Conservation (phyloP, 2,888 invertebrate species). For the Hartigia nigra region DNA sequence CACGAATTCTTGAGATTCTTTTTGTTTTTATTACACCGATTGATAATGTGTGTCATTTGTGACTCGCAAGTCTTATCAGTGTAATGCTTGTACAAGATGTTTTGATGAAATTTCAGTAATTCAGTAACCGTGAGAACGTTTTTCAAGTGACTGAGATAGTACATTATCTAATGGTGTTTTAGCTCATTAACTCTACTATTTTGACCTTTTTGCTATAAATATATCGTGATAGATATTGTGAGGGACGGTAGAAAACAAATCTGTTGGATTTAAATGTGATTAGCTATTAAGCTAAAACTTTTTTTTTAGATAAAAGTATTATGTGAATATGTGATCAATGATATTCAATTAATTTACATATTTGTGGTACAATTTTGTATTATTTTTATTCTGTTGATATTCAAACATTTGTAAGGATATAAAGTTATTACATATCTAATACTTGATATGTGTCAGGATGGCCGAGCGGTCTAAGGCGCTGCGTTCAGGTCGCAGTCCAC, state of each 20-base stretch:
- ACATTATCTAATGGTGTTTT: not conserved
- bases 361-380: not conserved
- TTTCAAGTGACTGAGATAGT: not conserved
- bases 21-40: not conserved
- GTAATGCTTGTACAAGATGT: not conserved
- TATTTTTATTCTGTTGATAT: not conserved
- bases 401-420: not conserved
- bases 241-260: not conserved
- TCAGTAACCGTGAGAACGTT: not conserved
- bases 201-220: not conserved
- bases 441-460: conserved; percentile 74
- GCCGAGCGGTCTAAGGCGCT: conserved; percentile 93
- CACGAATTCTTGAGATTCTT: not conserved
- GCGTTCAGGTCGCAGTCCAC: conserved; percentile 84
- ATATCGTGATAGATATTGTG: not conserved
- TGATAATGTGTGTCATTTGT: not conserved
- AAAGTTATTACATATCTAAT: not conserved
- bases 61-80: not conserved
- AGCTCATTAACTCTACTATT: not conserved
- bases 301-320: not conserved
- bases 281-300: too few species aligned
- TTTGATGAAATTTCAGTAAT: not conserved
- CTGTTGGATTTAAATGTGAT: not conserved
- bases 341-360: not conserved
- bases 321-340: not conserved